Evolutionary conservation across 2,888 invertebrate species (phyloP).

Genomic region (Diachrysia chrysitis): DNA sequence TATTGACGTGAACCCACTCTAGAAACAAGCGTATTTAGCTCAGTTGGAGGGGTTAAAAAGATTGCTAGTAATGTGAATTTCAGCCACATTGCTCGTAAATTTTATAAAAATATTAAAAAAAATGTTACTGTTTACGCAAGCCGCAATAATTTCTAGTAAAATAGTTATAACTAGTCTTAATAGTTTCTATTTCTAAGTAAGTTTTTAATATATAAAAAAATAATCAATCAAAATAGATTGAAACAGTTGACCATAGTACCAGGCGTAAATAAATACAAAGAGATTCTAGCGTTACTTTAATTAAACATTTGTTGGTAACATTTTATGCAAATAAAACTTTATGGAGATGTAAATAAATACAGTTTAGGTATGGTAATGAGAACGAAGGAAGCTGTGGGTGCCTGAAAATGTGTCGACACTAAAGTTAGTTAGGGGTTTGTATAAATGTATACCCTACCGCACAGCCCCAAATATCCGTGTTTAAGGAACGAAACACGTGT

Average conservation of each 20-base stretch:
- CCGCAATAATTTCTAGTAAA: neutral
- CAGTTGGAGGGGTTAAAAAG: too few relatives aligned
- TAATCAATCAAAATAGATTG: too few relatives aligned
- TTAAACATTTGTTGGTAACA: constrained; percentile 12
- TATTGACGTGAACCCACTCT: too few relatives aligned
- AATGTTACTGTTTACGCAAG: neutral
- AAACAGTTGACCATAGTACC: constrained; percentile 3
- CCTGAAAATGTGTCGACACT: constrained; percentile 29
- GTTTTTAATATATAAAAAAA: too few relatives aligned
- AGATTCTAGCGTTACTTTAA: constrained; percentile 13
- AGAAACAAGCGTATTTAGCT: too few relatives aligned
- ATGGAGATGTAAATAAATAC: constrained; percentile 43
- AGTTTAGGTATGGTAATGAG: constrained; percentile 41
- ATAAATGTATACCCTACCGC: constrained; percentile 13
- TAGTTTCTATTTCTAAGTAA: neutral
- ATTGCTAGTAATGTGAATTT: too few relatives aligned
- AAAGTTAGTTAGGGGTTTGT: constrained; percentile 19
- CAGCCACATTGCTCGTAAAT: too few relatives aligned
- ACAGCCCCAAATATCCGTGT: neutral
- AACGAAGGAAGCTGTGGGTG: constrained; percentile 23
- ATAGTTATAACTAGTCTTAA: too few relatives aligned
- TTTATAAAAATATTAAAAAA: too few relatives aligned
- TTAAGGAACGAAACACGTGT: constrained; percentile 32
- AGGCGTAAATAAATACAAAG: constrained; percentile 14
- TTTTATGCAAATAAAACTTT: constrained; percentile 3